A percentile compares a stretch with the other conserved stretches of the same genome.
These are phyloP conservation scores for Schlechtendalia chinensis DNA, from an alignment of 1,140 invertebrate genomes.

Conservation along the genomic window DNA sequence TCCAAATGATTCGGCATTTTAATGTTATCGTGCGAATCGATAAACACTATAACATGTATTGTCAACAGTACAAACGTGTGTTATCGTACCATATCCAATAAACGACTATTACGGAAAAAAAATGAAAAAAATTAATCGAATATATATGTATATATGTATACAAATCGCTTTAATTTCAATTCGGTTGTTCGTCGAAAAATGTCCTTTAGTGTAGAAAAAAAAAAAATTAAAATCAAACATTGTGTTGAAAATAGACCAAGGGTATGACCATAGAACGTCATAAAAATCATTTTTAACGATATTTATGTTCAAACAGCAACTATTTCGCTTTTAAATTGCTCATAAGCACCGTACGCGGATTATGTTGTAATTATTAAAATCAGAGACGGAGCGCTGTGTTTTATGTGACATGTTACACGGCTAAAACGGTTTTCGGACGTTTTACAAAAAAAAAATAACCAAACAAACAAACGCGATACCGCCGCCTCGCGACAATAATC, in stretches of 20 bases:
- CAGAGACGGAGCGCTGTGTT: too few species aligned
- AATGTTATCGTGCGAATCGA: conserved; percentile 14
- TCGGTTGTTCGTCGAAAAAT: too few species aligned
- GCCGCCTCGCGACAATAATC: too few species aligned
- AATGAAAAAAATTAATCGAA: neutral
- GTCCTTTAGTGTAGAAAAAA: too few species aligned
- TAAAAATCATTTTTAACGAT: conserved; percentile 17
- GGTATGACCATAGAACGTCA: conserved; percentile 22
- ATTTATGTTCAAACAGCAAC: neutral
- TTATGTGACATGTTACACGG: too few species aligned
- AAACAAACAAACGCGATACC: too few species aligned
- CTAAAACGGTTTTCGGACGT: too few species aligned
- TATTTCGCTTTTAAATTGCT: neutral
- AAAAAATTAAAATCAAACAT: neutral
- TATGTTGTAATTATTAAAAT: conserved; percentile 19
- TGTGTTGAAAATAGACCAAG: conserved; percentile 27
- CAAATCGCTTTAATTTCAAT: neutral
- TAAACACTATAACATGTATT: conserved; percentile 15
- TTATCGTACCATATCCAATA: neutral
- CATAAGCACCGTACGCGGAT: neutral
- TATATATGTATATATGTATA: neutral
- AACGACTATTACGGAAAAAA: neutral
- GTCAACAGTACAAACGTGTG: neutral
- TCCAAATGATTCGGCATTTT: conserved; percentile 21
- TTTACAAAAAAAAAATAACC: too few species aligned